Evolutionary conservation across 2,113 vertebrate genomes (phyloP).

Genomic region (Toxotes jaculatrix): DNA sequence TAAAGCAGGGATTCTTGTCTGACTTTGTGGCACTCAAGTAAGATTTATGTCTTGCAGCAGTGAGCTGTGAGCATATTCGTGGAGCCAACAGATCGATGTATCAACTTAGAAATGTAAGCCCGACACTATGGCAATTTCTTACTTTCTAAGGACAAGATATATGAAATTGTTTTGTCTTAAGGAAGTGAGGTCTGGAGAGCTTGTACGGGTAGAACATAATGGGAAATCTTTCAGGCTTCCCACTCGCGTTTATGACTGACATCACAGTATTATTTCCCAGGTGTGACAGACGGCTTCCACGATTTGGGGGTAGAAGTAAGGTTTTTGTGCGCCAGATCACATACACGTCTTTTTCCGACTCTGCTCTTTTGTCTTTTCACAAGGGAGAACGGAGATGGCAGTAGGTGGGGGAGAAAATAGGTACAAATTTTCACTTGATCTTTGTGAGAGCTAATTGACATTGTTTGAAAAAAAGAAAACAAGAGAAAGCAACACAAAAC

Average conservation of each 20-base stretch:
- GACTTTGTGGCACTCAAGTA: constrained; percentile 58
- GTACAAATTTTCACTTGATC: constrained; percentile 58
- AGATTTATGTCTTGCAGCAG: constrained; percentile 55
- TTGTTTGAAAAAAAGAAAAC: constrained; percentile 33
- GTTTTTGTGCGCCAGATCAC: constrained; percentile 52
- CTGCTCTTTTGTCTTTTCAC: constrained; percentile 19
- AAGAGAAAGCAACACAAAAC: constrained; percentile 40
- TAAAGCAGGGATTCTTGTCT: constrained; percentile 40
- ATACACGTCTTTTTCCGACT: constrained; percentile 27
- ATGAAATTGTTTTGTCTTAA: constrained; percentile 39
- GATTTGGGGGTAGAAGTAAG: constrained; percentile 43
- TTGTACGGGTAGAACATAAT: constrained; percentile 32
- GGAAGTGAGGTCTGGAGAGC: constrained; percentile 40
- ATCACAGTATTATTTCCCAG: constrained; percentile 65
- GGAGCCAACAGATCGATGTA: constrained; percentile 43
- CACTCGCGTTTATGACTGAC: constrained; percentile 40
- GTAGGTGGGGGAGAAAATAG: constrained; percentile 38
- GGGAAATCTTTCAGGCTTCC: constrained; percentile 40
- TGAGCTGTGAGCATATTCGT: constrained; percentile 42
- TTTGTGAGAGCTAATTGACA: constrained; percentile 61
- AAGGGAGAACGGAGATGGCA: constrained; percentile 38
- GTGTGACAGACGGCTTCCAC: constrained; percentile 50
- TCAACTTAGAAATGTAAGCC: constrained; percentile 44
- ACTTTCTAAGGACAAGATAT: constrained; percentile 42
- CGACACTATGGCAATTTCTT: constrained; percentile 32